phyloP scores from a whole-genome alignment of 2,888 invertebrate species.

The Heliconius ismenius region DNA sequence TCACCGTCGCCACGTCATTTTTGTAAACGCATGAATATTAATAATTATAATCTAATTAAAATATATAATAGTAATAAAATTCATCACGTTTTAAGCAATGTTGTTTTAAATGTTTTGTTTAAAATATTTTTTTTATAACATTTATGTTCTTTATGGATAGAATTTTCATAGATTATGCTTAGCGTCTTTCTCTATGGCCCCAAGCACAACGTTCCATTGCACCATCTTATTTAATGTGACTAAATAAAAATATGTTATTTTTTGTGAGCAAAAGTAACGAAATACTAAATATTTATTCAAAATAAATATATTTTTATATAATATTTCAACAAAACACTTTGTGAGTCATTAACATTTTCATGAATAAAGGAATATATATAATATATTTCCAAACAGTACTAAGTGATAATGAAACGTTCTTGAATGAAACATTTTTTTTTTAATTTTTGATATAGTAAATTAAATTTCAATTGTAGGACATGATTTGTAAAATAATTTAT shows the following conservation, averaged over 20 bases:
- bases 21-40: conserved; percentile 56
- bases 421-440: conserved; percentile 77
- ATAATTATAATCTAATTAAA: conserved; percentile 6
- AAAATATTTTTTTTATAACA: background rate
- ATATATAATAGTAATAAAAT: background rate
- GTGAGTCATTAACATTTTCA: background rate
- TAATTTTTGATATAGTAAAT: conserved; percentile 77
- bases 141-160: conserved; percentile 32
- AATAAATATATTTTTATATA: background rate
- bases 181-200: conserved; percentile 62
- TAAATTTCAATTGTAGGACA: conserved; percentile 75
- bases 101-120: conserved; percentile 27
- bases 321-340: background rate
- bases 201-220: conserved; percentile 55
- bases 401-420: conserved; percentile 69
- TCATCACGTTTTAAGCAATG: background rate
- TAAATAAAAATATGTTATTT: conserved; percentile 18
- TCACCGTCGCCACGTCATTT: conserved; percentile 80
- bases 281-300: too few species aligned
- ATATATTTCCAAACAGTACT: conserved; percentile 42
- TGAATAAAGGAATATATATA: conserved; percentile 28
- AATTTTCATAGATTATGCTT: conserved; percentile 47
- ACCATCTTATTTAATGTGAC: conserved; percentile 32
- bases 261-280: background rate
- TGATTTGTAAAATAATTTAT: conserved; percentile 72